A percentile compares a stretch with the other conserved stretches of the same genome.
Conservation (phyloP, 2,113 vertebrate genomes). For the Nibea albiflora region DNA sequence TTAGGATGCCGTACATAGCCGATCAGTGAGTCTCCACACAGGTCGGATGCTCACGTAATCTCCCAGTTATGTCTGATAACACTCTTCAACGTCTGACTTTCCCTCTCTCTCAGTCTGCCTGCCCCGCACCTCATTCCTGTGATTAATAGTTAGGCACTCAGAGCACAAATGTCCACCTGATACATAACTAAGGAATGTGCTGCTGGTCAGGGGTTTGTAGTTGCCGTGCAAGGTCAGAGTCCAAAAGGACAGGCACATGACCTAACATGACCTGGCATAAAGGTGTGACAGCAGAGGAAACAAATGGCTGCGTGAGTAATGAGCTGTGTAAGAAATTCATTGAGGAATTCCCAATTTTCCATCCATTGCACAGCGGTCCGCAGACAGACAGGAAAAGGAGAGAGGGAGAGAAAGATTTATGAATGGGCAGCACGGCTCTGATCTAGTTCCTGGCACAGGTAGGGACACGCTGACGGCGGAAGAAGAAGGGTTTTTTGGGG, state of each 20-base stretch:
- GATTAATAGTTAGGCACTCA: slow-evolving; percentile 64
- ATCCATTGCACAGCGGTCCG: not conserved
- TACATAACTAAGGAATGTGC: slow-evolving; percentile 75
- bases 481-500: slow-evolving; percentile 20
- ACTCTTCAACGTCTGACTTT: slow-evolving; percentile 11
- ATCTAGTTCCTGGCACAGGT: slow-evolving; percentile 68
- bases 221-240: slow-evolving; percentile 54
- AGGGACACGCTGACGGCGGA: slow-evolving; percentile 58
- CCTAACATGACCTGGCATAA: slow-evolving; percentile 15
- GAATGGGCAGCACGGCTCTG: slow-evolving; percentile 56
- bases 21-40: slow-evolving; percentile 19
- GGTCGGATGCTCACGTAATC: slow-evolving; percentile 34
- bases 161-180: slow-evolving; percentile 52
- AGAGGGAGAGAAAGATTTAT: slow-evolving; percentile 54
- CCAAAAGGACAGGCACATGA: slow-evolving; percentile 23
- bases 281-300: not conserved
- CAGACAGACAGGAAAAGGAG: slow-evolving; percentile 14
- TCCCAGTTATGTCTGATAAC: slow-evolving; percentile 42
- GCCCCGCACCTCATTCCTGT: slow-evolving; percentile 65
- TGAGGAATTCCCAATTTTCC: not conserved
- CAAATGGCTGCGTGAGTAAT: not conserved
- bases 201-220: slow-evolving; percentile 33
- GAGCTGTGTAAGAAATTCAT: not conserved
- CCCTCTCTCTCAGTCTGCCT: slow-evolving; percentile 22
- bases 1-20: slow-evolving; percentile 37